These are phyloP conservation scores for Paedocypris micromegethes DNA, from an alignment of 2,797 vertebrate genomes.

Conservation along the genomic window DNA sequence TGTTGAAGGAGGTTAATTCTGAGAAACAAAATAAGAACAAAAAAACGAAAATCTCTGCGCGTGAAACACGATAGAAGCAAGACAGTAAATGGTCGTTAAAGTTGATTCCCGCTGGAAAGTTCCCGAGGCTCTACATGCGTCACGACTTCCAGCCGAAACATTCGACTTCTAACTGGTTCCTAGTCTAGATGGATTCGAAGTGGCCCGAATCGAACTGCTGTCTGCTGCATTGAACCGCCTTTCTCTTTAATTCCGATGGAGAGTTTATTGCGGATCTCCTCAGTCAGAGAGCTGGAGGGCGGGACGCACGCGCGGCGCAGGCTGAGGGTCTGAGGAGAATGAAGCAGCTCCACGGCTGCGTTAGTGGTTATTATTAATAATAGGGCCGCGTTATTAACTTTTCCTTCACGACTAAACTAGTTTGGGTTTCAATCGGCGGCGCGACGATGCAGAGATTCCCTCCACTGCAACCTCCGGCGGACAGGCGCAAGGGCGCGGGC, in stretches of 20 bases:
- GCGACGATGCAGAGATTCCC: conserved; percentile 57
- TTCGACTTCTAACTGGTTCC: no score
- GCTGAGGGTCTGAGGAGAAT: background rate
- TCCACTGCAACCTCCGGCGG: conserved; percentile 45
- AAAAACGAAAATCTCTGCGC: no score
- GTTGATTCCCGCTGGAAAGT: no score
- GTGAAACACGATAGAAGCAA: no score
- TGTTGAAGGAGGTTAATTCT: no score
- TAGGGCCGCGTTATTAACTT: background rate
- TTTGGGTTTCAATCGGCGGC: conserved; percentile 22
- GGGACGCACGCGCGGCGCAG: conserved; percentile 49
- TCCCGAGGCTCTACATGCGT: no score
- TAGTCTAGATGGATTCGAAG: background rate
- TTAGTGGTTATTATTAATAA: no score
- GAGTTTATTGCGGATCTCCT: conserved; percentile 39
- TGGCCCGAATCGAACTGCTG: background rate
- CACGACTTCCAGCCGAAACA: no score
- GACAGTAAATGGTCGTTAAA: no score
- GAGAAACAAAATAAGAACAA: no score
- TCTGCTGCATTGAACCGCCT: conserved; percentile 42
- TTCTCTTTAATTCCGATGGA: conserved; percentile 66
- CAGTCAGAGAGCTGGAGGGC: conserved; percentile 56
- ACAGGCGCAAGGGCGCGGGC: conserved; percentile 35
- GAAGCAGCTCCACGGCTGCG: no score
- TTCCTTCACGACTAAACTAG: conserved; percentile 6